These are phyloP conservation scores for Neocrepidodera transversa DNA, from an alignment of 2,888 invertebrate genomes.

Conservation along the genomic window DNA sequence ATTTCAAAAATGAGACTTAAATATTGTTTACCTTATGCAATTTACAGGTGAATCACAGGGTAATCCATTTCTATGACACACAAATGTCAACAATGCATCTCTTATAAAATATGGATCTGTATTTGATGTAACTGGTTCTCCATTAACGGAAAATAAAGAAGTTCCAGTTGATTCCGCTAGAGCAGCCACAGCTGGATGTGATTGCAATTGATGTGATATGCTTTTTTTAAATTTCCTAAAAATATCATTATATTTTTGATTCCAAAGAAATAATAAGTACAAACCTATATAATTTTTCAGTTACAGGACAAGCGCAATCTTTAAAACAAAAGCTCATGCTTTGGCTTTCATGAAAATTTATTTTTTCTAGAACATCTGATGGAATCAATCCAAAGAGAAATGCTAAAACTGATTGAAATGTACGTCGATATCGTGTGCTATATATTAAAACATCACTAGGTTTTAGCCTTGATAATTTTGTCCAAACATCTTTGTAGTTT, in stretches of 20 bases:
- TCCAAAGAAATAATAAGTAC: constrained; percentile 23
- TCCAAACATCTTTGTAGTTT: constrained; percentile 64
- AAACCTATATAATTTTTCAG: constrained; percentile 67
- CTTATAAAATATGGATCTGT: constrained; percentile 75
- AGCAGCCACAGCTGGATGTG: constrained; percentile 77
- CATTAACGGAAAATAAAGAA: constrained; percentile 72
- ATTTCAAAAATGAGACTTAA: no score
- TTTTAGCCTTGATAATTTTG: constrained; percentile 60
- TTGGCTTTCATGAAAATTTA: constrained; percentile 77
- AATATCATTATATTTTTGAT: constrained; percentile 2
- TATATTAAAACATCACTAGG: constrained; percentile 72
- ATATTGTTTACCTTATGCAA: constrained; percentile 61
- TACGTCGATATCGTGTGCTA: constrained; percentile 86
- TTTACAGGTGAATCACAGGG: constrained; percentile 71
- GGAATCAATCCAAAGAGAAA: constrained; percentile 77
- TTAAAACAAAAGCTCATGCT: constrained; percentile 86
- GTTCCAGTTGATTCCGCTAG: constrained; percentile 72
- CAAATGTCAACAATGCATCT: constrained; percentile 83
- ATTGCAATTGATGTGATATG: constrained; percentile 70
- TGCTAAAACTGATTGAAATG: constrained; percentile 89
- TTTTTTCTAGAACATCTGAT: constrained; percentile 69
- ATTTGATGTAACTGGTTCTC: constrained; percentile 61
- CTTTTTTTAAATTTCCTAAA: constrained; percentile 66
- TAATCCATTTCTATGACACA: constrained; percentile 82
- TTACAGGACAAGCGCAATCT: constrained; percentile 81